Conservation (phyloP, 2,797 vertebrate genomes). For the Octomys mimax region DNA sequence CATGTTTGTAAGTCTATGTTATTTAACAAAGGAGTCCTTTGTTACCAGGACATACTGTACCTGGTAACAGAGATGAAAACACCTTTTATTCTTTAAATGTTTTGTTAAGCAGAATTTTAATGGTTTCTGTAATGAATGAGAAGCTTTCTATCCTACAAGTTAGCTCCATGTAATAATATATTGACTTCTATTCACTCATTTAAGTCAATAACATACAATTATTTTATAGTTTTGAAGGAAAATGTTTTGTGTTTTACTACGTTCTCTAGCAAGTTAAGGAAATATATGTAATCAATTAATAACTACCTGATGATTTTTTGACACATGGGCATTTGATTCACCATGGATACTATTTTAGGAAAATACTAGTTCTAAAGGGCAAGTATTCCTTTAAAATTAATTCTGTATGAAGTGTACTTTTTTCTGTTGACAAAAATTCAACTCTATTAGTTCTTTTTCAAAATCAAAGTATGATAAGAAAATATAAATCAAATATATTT, state of each 20-base stretch:
- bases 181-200: slow-evolving; percentile 33
- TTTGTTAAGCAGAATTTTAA: not conserved
- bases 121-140: not conserved
- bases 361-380: not conserved
- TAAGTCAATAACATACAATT: not conserved
- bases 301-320: not conserved
- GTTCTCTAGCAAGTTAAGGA: not conserved
- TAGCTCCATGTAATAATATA: not conserved
- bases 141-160: not conserved
- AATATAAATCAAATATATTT: slow-evolving; percentile 17
- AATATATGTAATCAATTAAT: not conserved
- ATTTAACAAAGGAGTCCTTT: slow-evolving; percentile 50
- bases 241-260: not conserved
- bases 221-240: not conserved
- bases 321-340: not conserved
- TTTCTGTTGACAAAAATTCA: not conserved
- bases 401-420: not conserved
- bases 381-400: slow-evolving; percentile 9
- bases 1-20: slow-evolving; percentile 32
- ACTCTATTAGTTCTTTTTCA: not conserved
- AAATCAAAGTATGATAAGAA: slow-evolving; percentile 23
- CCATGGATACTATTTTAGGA: not conserved
- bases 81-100: slow-evolving; percentile 1
- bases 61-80: not conserved
- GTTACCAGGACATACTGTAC: not conserved